A percentile compares a stretch with the other conserved stretches of the same genome.
Evolutionary conservation across 2,888 invertebrate genomes (phyloP).

Genomic region (Ecliptopera silaceata): DNA sequence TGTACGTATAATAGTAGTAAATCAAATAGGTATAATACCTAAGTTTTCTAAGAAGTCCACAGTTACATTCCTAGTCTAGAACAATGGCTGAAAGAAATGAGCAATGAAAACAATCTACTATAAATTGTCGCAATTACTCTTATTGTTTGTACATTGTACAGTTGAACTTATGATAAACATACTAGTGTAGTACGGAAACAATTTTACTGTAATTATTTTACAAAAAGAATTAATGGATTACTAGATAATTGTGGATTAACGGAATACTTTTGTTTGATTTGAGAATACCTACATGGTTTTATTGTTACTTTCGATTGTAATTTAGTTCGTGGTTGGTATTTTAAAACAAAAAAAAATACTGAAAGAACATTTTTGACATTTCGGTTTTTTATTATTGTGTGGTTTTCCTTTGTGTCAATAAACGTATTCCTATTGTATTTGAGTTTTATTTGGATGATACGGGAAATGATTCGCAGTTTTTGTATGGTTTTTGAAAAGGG

Average conservation of each 20-base stretch:
- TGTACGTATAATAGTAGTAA: neutral
- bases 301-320: neutral
- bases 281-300: neutral
- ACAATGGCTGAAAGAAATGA: constrained; percentile 19
- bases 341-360: too few species aligned
- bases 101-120: constrained; percentile 23
- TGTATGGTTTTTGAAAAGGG: too few species aligned
- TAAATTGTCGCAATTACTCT: constrained; percentile 11
- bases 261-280: neutral
- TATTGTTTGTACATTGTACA: constrained; percentile 13
- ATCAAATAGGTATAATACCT: neutral
- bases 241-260: neutral
- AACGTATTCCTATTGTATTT: too few species aligned
- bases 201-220: constrained; percentile 3
- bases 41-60: constrained; percentile 4
- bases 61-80: constrained; percentile 23
- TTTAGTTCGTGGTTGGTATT: too few species aligned
- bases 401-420: too few species aligned
- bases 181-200: constrained; percentile 1
- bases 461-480: too few species aligned
- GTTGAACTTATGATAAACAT: constrained; percentile 18
- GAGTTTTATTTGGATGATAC: too few species aligned
- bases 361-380: too few species aligned
- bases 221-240: neutral
- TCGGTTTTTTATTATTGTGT: too few species aligned